phyloP scores from a whole-genome alignment of 2,113 vertebrate genomes.

The Manacus vitellinus region DNA sequence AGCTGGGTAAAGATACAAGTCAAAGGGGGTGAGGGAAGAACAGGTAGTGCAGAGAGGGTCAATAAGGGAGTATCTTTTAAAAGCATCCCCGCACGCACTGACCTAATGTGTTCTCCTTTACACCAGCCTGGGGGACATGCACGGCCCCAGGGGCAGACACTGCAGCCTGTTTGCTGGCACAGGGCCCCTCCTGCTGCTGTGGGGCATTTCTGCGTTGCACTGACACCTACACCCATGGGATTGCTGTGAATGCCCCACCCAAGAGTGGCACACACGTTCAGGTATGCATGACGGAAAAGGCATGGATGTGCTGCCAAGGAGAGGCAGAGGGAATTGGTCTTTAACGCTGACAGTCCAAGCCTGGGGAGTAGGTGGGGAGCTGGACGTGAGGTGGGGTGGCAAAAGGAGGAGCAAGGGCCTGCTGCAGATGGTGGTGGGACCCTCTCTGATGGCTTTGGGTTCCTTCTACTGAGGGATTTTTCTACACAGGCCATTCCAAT shows the following conservation, averaged over 20 bases:
- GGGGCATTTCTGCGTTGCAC: fast-evolving
- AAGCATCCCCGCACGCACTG: background rate
- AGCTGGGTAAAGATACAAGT: background rate
- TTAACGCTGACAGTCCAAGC: fast-evolving
- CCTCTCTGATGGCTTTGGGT: background rate
- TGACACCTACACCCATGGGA: fast-evolving
- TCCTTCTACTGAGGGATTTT: background rate
- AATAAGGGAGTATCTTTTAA: fast-evolving
- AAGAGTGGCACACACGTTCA: background rate
- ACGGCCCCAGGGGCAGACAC: background rate
- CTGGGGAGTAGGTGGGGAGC: background rate
- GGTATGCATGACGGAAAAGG: fast-evolving
- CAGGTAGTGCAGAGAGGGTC: fast-evolving
- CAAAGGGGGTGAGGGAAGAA: background rate
- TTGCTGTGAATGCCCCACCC: background rate
- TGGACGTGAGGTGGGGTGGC: background rate
- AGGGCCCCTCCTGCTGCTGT: background rate
- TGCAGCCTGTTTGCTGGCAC: background rate
- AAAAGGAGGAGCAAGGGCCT: background rate
- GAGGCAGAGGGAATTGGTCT: background rate
- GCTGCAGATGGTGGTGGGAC: background rate
- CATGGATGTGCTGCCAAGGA: background rate
- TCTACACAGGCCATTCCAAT: background rate
- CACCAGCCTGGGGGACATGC: fast-evolving
- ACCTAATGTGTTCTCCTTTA: background rate